These are phyloP conservation scores for Pyralis farinalis DNA, from an alignment of 2,888 invertebrate species.

Conservation along the genomic window DNA sequence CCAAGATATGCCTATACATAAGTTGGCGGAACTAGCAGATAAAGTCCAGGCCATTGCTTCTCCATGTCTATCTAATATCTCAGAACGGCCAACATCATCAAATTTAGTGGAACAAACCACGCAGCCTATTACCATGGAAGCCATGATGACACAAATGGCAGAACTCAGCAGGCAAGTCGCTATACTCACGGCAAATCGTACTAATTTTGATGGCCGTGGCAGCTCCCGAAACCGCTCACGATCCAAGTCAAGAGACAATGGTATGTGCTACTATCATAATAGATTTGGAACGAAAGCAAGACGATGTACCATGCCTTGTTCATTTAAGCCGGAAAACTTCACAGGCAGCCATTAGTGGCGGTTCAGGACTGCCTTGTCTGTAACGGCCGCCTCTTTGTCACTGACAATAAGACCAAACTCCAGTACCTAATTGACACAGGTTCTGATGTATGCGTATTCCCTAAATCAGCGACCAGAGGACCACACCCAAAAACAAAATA, in stretches of 20 bases:
- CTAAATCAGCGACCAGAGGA: constrained; percentile 11
- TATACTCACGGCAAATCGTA: no score
- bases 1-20: constrained; percentile 3
- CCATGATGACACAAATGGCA: no score
- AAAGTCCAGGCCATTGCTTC: constrained; percentile 9
- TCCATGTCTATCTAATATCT: neutral
- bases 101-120: no score
- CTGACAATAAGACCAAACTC: constrained; percentile 13
- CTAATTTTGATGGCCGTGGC: no score
- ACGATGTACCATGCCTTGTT: constrained; percentile 12
- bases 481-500: constrained; percentile 20
- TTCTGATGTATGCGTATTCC: constrained; percentile 22
- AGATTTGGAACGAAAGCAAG: constrained; percentile 2
- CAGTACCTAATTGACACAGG: constrained; percentile 6
- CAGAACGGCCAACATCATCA: no score
- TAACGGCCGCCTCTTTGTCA: constrained; percentile 7
- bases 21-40: constrained; percentile 9
- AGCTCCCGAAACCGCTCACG: no score
- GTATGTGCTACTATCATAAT: neutral
- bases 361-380: constrained; percentile 16
- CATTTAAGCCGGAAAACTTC: constrained; percentile 14
- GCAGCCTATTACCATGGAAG: no score
- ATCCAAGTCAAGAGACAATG: no score
- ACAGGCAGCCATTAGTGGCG: constrained; percentile 19
- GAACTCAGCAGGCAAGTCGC: no score